Base-by-base conservation (phyloP, 2,888 invertebrate species). In the Drosophila prolongata region DNA sequence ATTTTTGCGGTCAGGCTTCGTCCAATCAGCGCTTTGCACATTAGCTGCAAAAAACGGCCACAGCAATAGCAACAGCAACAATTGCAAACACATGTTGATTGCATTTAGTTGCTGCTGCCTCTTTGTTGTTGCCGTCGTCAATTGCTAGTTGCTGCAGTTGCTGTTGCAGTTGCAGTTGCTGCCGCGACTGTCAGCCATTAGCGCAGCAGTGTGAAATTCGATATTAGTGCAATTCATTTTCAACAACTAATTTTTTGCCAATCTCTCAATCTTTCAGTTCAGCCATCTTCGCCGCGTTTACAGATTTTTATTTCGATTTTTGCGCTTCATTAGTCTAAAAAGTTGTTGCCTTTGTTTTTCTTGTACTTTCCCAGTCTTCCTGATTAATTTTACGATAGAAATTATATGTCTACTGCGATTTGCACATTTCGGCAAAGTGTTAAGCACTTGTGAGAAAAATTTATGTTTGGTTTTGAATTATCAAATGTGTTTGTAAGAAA, bases 1-100 rank as follows among this genome's bases (percentile, higher is more conserved):
- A 88, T 86, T 70, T 88, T 88, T 88, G 85, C 88, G 85, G 84
- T 86, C 89, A 87, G 80, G 75, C 80, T 78, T 90, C 89, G 88
- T 80, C 89, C 89, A 89, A 89, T 89, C 89, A 90, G 89, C 89
- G 87, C 80, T 90, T 87, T 89, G 85, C 88, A 86, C 82, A 88
- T 88, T 83, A 87, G 80, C 79, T 60, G 67, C 69, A 76, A 79
- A 84, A 77, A 61, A 73, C 35, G 8, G 58, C 16, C 37, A 59
- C 68, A 75, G 60, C 60, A 54, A 50, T 60, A 54, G 56, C 52
- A 61, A 78, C 44, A 57, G 27, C 57, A 57, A 47, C 62, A 62
- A 60, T 47, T 60, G 61, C 62, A 62, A 62, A 76, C 78, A 76
- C 78, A 82, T 76, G 78, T 80, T 87, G 85, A 87, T 81, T 87